Percentiles rank a stretch among this genome's conserved stretches.
phyloP scores from a whole-genome alignment of 2,888 invertebrate genomes.

The Argyresthia goedartella region DNA sequence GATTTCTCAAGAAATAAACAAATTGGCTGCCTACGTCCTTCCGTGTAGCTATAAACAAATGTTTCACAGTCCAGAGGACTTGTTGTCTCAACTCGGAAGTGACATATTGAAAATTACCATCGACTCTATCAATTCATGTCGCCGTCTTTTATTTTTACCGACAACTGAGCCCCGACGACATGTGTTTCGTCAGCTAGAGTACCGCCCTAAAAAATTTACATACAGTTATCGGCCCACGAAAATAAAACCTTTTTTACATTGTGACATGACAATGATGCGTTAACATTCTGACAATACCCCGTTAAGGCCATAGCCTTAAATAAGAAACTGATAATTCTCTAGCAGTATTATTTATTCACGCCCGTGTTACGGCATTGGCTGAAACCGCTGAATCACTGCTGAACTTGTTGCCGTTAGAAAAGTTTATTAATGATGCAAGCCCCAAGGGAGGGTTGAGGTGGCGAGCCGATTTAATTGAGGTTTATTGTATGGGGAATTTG shows the following conservation, averaged over 20 bases:
- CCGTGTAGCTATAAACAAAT: no score
- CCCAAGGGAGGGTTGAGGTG: no score
- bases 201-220: constrained; percentile 48
- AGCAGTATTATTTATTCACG: no score
- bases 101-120: neutral
- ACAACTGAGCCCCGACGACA: constrained; percentile 31
- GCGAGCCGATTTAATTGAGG: no score
- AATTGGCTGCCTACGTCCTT: no score
- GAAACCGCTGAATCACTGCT: constrained; percentile 38
- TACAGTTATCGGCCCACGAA: constrained; percentile 43
- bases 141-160: neutral
- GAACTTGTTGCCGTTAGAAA: constrained; percentile 43
- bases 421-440: constrained; percentile 38
- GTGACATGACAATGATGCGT: constrained; percentile 62
- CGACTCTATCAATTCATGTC: constrained; percentile 25
- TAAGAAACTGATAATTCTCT: constrained; percentile 19
- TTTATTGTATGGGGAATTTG: neutral
- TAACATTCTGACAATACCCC: constrained; percentile 52
- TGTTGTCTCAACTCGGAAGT: no score
- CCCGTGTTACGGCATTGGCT: neutral
- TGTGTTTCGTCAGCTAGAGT: constrained; percentile 52
- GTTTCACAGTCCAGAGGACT: no score
- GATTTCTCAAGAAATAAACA: no score
- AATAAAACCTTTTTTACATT: constrained; percentile 42
- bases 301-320: constrained; percentile 27